A percentile compares a stretch with the other conserved stretches of the same genome.
These are phyloP conservation scores for Paraescarpia echinospica DNA, from an alignment of 1,140 invertebrate species.

Conservation along the genomic window DNA sequence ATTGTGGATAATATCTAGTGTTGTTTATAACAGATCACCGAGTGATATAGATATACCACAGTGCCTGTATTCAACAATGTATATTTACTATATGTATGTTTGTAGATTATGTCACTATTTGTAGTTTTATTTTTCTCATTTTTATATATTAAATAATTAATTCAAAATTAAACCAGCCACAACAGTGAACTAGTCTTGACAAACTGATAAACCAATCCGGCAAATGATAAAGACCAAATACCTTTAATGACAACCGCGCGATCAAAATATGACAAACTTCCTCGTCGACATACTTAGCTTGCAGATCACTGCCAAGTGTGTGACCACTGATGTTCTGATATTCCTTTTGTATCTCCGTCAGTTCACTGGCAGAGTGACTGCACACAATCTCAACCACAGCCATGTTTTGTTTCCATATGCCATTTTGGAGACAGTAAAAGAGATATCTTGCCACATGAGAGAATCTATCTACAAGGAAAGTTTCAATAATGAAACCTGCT, in stretches of 20 bases:
- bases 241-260: not conserved
- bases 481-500: not conserved
- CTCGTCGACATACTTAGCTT: not conserved
- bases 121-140: too few relatives aligned
- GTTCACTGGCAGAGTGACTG: not conserved
- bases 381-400: not conserved
- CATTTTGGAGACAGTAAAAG: not conserved
- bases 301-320: not conserved
- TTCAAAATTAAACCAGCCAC: not conserved
- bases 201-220: not conserved
- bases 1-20: not conserved
- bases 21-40: too few relatives aligned
- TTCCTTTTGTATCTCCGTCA: not conserved
- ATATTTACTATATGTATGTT: too few relatives aligned
- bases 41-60: too few relatives aligned
- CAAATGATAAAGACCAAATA: not conserved
- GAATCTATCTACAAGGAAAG: not conserved
- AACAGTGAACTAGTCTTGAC: not conserved
- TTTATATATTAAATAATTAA: too few relatives aligned
- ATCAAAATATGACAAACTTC: not conserved
- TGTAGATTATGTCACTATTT: too few relatives aligned
- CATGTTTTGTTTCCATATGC: not conserved
- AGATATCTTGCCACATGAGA: not conserved
- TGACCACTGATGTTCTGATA: not conserved
- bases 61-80: too few relatives aligned